Evolutionary conservation across 2,113 vertebrate genomes (phyloP), one percentile per base, ranked within the genome.

Genomic region (Prionailurus bengalensis): DNA sequence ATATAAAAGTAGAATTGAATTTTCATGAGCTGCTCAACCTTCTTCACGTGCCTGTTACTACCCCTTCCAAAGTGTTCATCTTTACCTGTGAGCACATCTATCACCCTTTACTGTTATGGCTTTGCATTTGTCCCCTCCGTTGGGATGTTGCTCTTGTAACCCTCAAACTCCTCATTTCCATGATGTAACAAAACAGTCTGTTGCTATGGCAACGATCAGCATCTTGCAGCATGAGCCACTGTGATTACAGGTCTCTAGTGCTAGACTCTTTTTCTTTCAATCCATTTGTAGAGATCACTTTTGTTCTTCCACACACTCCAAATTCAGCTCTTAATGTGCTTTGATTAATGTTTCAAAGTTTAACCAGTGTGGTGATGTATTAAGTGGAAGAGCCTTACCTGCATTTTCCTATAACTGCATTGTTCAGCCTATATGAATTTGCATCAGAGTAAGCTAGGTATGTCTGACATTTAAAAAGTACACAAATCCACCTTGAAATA

Each of bases 241-340:
- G 94, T 98, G 98, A 98, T 97, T 97, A 96, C 96, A 98, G 98
- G 97, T 97, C 97, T 98, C 94, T 68, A 5, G 89, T 55, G 96
- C 95, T 97, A 90, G 79, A 6, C 89, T 39, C 89, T 39, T 81
- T 76, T 96, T 91, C 84, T 96, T 97, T 96, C 96, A 98, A 70
- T 97, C 97, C 82, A 5, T 91, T 98, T 96, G 94, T 94, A 92
- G 86, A 96, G 82, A 96, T 61, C 12, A 66, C 95, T 96, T 98
- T 98, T 98, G 96, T 98, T 98, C 95, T 70, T 85, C 51, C 21
- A 36, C 21, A 70, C 36, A 94, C 70, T 96, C 92, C 81, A 93
- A 95, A 93, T 88, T 86, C 68, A 89, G 45, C 63, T 94, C 79
- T 97, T 98, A 98, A 98, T 78, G 36, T 5, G n/a, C 81, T 96